phyloP scores from a whole-genome alignment of 1,140 invertebrate genomes.

The Bombus difficillimus region DNA sequence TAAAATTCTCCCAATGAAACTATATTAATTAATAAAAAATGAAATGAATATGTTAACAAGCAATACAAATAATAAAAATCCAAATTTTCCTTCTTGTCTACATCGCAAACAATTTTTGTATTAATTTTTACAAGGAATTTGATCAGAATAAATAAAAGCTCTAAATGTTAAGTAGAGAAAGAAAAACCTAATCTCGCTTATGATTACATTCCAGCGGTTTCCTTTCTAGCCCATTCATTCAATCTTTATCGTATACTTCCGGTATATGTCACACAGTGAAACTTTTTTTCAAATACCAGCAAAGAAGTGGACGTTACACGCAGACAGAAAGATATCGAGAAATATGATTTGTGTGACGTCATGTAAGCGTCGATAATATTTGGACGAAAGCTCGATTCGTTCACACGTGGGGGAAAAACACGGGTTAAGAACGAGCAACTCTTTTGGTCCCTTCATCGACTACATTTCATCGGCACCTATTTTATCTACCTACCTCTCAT shows the following conservation, averaged over 20 bases:
- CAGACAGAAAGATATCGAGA: background rate
- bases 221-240: background rate
- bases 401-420: background rate
- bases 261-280: background rate
- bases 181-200: background rate
- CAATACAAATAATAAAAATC: no score
- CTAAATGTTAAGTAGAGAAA: background rate
- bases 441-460: background rate
- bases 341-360: background rate
- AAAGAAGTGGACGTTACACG: background rate
- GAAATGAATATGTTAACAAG: no score
- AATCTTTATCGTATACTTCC: background rate
- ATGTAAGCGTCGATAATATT: background rate
- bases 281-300: background rate
- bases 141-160: background rate
- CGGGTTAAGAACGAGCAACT: background rate
- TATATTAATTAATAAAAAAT: no score
- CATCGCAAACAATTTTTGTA: no score
- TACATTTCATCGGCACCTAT: conserved; percentile 28
- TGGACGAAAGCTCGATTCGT: background rate
- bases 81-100: no score
- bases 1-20: no score
- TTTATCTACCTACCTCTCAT: conserved; percentile 28
- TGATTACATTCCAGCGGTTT: background rate
- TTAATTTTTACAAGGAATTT: no score